Percentiles rank a stretch among this genome's conserved stretches.
Evolutionary conservation across 1,140 invertebrate genomes (phyloP).

Genomic region (Lasioglossum albipes): DNA sequence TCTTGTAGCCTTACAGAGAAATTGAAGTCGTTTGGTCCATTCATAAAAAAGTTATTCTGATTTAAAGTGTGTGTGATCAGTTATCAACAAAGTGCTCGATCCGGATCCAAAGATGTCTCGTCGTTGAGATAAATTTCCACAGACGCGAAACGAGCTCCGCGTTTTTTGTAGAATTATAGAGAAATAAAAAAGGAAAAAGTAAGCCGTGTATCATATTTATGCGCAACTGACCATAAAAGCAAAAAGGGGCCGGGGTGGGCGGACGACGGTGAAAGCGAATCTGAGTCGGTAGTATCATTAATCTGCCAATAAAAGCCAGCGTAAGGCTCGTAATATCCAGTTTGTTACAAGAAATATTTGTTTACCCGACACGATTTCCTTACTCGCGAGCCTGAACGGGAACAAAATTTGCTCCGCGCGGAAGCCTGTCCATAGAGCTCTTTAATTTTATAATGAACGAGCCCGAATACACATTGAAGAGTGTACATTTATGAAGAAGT

Average conservation of each 20-base stretch:
- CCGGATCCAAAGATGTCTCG: too few relatives aligned
- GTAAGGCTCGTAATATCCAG: constrained; percentile 34
- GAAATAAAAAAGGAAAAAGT: constrained; percentile 9
- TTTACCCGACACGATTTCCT: constrained; percentile 35
- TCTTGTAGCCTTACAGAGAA: too few relatives aligned
- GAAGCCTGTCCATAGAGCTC: too few relatives aligned
- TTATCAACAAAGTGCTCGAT: too few relatives aligned
- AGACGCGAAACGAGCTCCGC: too few relatives aligned
- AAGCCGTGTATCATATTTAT: constrained; percentile 40
- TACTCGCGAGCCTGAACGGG: not conserved
- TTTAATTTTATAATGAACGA: not conserved
- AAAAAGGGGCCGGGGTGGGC: constrained; percentile 34
- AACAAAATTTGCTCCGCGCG: not conserved
- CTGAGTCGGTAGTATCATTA: constrained; percentile 46
- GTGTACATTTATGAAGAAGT: too few relatives aligned
- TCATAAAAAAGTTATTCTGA: too few relatives aligned
- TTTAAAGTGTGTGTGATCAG: too few relatives aligned
- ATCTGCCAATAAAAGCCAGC: constrained; percentile 39
- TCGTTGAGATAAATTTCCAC: too few relatives aligned
- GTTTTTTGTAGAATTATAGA: constrained; percentile 13
- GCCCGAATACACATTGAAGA: constrained; percentile 5
- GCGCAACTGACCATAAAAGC: constrained; percentile 32
- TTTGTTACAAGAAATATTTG: constrained; percentile 49
- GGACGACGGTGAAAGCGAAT: constrained; percentile 58
- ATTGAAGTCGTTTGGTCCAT: too few relatives aligned